Base-by-base conservation (phyloP, 2,888 invertebrate genomes). In the Eristalis intricaria region DNA sequence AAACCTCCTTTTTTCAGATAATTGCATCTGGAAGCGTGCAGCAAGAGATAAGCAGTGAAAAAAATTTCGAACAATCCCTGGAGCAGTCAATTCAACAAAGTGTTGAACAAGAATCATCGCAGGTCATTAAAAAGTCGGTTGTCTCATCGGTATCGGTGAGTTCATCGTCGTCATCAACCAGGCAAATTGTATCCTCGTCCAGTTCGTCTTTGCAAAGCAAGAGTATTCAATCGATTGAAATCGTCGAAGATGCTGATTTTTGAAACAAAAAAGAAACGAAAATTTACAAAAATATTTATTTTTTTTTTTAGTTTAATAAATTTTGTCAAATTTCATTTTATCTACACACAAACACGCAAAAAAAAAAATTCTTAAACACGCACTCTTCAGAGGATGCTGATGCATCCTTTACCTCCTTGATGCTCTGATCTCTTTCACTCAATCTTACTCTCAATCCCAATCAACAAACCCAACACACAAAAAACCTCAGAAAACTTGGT, bases 91-190 rank as follows among this genome's bases (percentile, higher is more conserved):
- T 86, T 71, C 78, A 83, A 58, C 70, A 86, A 43, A 86, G 74
- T 75, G 40, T 82, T 75, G 74, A 60, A 23, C 78, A 83, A 56
- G 86, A 86, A 58, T 78, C 78, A 11, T 73, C 82, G 10, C 82
- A 82, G 40, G 56, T 83, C 56, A 35, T 83, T 63, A 86, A 82
- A 60, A 86, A 86, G 32, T 79, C 82, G 4, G 65, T 79, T 64
- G 71, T 83, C 5, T 86, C 86, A 10, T 86, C 86, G 32, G 63
- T 83, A 29, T 86, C 83, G 86, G 83, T 86, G 86, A 86, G 86
- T 86, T 83, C 86, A 4, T 75, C 86, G 60, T 75, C 86, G 60
- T 86, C 83, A 43, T 78, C 78, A 56, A 86, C 83, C 78, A 78
- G 78, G 56, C 83, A 83, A 68, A 23, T 86, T 40, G 75, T 86